phyloP scores from a whole-genome alignment of 2,888 invertebrate genomes.

The Cybosia mesomella region DNA sequence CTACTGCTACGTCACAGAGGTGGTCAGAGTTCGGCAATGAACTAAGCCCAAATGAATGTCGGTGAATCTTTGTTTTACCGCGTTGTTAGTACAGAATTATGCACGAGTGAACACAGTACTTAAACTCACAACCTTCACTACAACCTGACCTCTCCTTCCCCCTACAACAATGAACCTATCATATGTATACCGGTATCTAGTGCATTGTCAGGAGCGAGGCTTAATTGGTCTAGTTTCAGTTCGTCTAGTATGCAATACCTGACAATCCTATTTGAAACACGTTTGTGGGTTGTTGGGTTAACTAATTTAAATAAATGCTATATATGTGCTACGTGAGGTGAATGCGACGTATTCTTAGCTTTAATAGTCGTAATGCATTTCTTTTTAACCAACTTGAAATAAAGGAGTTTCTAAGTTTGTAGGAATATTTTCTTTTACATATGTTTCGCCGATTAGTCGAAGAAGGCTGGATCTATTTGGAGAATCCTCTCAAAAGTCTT shows the following conservation, averaged over 20 bases:
- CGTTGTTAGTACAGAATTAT: constrained; percentile 40
- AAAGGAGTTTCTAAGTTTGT: too few relatives aligned
- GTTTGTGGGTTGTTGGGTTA: constrained; percentile 39
- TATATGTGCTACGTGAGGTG: constrained; percentile 31
- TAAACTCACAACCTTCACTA: constrained; percentile 27
- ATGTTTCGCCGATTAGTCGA: too few relatives aligned
- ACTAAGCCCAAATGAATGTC: constrained; percentile 32
- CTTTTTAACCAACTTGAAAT: too few relatives aligned
- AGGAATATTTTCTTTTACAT: too few relatives aligned
- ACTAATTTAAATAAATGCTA: constrained; percentile 54
- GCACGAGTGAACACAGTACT: constrained; percentile 48
- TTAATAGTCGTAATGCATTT: too few relatives aligned
- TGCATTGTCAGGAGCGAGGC: constrained; percentile 20
- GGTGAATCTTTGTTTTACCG: constrained; percentile 24
- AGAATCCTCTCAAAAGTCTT: too few relatives aligned
- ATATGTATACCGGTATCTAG: not conserved
- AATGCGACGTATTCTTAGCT: constrained; percentile 10
- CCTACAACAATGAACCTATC: not conserved
- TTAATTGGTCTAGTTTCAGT: constrained; percentile 33
- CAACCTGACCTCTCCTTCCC: constrained; percentile 18
- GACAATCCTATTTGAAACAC: constrained; percentile 54
- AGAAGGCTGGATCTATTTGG: too few relatives aligned
- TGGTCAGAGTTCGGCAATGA: constrained; percentile 3
- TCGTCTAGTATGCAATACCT: constrained; percentile 59
- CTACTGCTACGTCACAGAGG: too few relatives aligned